Percentiles rank a stretch among this genome's conserved stretches.
Evolutionary conservation across 1,140 invertebrate genomes (phyloP).

Genomic region (Ylistrum balloti): DNA sequence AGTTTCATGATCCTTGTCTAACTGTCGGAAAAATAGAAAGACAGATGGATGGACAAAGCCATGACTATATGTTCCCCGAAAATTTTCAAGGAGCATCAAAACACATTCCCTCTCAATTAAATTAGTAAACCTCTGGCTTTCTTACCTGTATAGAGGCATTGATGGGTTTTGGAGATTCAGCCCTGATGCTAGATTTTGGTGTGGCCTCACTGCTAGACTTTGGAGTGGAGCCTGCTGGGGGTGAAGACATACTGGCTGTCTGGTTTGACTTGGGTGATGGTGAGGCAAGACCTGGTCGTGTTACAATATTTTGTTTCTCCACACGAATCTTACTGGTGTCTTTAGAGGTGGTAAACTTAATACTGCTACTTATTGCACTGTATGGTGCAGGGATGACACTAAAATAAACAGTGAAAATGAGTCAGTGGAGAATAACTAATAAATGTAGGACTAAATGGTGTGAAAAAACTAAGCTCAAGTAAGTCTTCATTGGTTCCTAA

Average conservation of each 20-base stretch:
- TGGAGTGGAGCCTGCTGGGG: conserved; percentile 30
- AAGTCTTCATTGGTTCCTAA: too few relatives aligned
- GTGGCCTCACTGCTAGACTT: conserved; percentile 47
- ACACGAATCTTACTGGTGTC: conserved; percentile 92
- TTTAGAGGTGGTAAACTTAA: conserved; percentile 89
- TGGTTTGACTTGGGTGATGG: conserved; percentile 63
- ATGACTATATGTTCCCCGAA: too few relatives aligned
- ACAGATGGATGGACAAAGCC: too few relatives aligned
- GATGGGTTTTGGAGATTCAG: conserved; percentile 33
- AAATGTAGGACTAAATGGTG: too few relatives aligned
- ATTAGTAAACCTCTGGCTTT: background rate
- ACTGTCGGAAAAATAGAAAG: too few relatives aligned
- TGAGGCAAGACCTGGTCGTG: conserved; percentile 69
- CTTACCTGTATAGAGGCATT: conserved; percentile 51
- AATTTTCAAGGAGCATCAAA: too few relatives aligned
- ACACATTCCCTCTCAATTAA: too few relatives aligned
- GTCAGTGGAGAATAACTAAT: too few relatives aligned
- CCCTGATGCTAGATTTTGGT: conserved; percentile 48
- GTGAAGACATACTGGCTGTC: conserved; percentile 54
- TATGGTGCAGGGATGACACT: conserved; percentile 85
- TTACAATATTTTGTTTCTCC: conserved; percentile 89
- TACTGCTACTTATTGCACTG: conserved; percentile 74
- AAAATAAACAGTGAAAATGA: conserved; percentile 45
- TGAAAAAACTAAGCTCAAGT: too few relatives aligned
- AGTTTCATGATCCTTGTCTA: too few relatives aligned